phyloP scores from a whole-genome alignment of 2,888 invertebrate species.

The Amorpha juglandis region DNA sequence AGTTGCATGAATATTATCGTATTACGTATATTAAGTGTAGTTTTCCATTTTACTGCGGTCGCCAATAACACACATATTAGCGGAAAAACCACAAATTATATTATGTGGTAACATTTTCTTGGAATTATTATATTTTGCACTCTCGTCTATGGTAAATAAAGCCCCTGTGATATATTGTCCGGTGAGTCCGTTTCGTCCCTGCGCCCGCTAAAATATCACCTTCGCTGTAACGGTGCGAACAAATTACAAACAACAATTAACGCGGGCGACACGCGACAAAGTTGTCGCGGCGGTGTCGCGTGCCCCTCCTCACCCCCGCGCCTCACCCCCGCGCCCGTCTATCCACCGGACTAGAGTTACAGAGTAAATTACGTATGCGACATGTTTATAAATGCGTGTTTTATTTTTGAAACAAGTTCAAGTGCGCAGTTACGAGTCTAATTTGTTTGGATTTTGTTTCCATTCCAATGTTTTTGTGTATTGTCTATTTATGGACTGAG shows the following conservation, averaged over 20 bases:
- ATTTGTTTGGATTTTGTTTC: neutral
- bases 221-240: slow-evolving; percentile 60
- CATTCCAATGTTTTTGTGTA: neutral
- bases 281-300: slow-evolving; percentile 47
- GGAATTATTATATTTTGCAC: neutral
- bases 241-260: slow-evolving; percentile 78
- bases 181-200: slow-evolving; percentile 8
- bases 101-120: no score
- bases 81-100: no score
- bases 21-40: no score
- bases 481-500: no score
- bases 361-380: slow-evolving; percentile 13
- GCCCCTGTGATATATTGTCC: neutral
- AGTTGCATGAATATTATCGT: no score
- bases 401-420: slow-evolving; percentile 14
- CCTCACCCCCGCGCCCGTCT: neutral
- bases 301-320: slow-evolving; percentile 28
- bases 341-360: slow-evolving; percentile 2
- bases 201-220: slow-evolving; percentile 71
- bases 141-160: neutral
- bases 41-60: no score
- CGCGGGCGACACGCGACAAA: slow-evolving; percentile 51
- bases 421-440: slow-evolving; percentile 3
- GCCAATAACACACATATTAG: no score
- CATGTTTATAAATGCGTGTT: slow-evolving; percentile 9